Base-by-base conservation (phyloP, 1,140 invertebrate genomes). In the Chymomyza costata region DNA sequence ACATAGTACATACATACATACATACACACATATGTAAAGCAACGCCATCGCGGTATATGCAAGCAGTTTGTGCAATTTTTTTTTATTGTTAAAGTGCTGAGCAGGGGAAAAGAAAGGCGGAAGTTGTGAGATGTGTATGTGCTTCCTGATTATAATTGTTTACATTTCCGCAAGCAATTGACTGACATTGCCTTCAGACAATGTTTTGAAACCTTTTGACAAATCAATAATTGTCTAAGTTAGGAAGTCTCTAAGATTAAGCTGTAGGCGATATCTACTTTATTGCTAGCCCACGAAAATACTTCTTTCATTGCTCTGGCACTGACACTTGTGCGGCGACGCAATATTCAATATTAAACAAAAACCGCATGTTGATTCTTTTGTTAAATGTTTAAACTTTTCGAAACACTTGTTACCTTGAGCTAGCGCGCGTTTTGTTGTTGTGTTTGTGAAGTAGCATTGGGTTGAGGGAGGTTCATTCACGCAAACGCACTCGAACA, bases 361-460 rank as follows among this genome's bases (percentile, higher is more conserved):
- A 74, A 74, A 52, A 44, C 3, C 17, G 44, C 56, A 50, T 78
- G 63, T 63, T 78, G 49, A 66, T 70, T 53, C 48, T 44, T 57
- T 35, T 37, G 58, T 56, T 49, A 53, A 46, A 59, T 64, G 37
- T 67, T 78, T 64, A 46, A 63, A 21, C 28, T 47, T 47, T 45
- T 63, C 43, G 48, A 78, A 80, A 68, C 73, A 73, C 68, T 80
- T 81, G 73, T 73, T 73, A 80, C 73, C 73, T 80, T 80, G 67
- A 54, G 63, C 49, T 13, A 44, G 14, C 13, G 15, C 40, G 28
- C 40, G 30, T 47, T 31, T 46, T 62, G 31, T 56, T 40, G 53
- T 37, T 38, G 15, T 65, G 40, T 50, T 66, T 59, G 45, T 53
- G 25, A n/a, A n/a, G n/a, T n/a, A n/a, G n/a, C n/a, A n/a, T 19